Evolutionary conservation across 1,140 invertebrate genomes (phyloP), one percentile per base, ranked within the genome.

Genomic region (Whitmania pigra): DNA sequence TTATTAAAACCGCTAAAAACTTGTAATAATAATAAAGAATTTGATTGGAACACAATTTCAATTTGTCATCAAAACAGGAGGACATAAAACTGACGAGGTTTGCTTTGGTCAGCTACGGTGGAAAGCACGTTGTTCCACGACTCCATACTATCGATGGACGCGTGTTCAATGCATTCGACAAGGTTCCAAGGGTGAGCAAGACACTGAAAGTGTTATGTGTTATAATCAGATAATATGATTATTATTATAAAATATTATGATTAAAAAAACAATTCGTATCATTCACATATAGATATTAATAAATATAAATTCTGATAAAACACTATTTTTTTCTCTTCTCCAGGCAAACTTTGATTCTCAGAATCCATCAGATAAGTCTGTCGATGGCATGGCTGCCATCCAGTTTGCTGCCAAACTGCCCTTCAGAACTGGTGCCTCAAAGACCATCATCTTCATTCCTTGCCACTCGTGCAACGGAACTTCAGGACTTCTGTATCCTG

Each of bases 401-500:
- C 85, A 85, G 11, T 88, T 86, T 76, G 89, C 90, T 53, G 86
- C 88, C 3, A 84, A 86, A 66, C 83, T 94, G 22, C 86, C 88
- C 67, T 93, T 91, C 83, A 85, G 91, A n/a, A 85, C 89, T 0
- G 92, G 89, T 25, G 90, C 88, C 3, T 89, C 90, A 0, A 92
- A 91, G 78, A 90, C 88, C 1, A 88, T 94, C 71, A 84, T 94
- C 66, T 81, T 94, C 9, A 78, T 94, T 75, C 89, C 91, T 0
- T 94, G 91, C 80, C 87, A 87, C 0, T 83, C 84, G 80, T 87
- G 88, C 72, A 82, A 85, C 3, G 80, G 83, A 49, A 85, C 86
- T 11, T 2, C 69, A n/a, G 53, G 25, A 3, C 76, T 89, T 91
- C 22, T 77, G 43, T 91, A 91, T 77, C 86, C 87, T 0, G 88